These are phyloP conservation scores for Zaprionus lachaisei DNA, from an alignment of 1,140 invertebrate species.

Conservation along the genomic window DNA sequence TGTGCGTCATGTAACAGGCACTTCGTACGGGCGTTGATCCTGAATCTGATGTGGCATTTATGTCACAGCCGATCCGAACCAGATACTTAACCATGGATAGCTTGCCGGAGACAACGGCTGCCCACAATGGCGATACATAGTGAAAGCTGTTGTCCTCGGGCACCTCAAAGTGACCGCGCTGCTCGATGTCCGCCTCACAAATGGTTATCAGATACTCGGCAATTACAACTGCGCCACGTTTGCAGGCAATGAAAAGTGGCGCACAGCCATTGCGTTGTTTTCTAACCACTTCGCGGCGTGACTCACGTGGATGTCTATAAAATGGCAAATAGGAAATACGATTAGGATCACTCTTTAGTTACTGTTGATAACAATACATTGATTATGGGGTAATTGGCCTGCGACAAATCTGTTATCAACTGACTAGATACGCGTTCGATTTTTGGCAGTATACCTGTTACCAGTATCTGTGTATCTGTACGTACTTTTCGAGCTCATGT, in stretches of 20 bases:
- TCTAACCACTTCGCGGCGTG: constrained; percentile 73
- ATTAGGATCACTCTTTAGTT: constrained; percentile 7
- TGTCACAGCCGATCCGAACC: constrained; percentile 91
- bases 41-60: constrained; percentile 93
- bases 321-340: constrained; percentile 26
- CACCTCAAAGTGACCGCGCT: constrained; percentile 91
- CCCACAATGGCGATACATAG: constrained; percentile 96
- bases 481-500: constrained; percentile 81
- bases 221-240: constrained; percentile 93
- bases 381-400: constrained; percentile 31
- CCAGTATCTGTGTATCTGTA: constrained; percentile 16
- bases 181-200: constrained; percentile 94
- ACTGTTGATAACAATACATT: constrained; percentile 40
- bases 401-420: constrained; percentile 24
- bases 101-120: constrained; percentile 94
- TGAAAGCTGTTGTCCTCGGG: constrained; percentile 90
- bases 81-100: constrained; percentile 91
- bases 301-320: constrained; percentile 66
- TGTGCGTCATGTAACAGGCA: constrained; percentile 97
- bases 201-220: constrained; percentile 94
- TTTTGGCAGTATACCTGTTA: constrained; percentile 6
- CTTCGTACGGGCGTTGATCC: constrained; percentile 94
- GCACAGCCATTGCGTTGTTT: constrained; percentile 89
- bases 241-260: constrained; percentile 94
- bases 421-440: neutral